Conservation (phyloP, 1,140 invertebrate genomes). For the Drosophila nigromelanica region DNA sequence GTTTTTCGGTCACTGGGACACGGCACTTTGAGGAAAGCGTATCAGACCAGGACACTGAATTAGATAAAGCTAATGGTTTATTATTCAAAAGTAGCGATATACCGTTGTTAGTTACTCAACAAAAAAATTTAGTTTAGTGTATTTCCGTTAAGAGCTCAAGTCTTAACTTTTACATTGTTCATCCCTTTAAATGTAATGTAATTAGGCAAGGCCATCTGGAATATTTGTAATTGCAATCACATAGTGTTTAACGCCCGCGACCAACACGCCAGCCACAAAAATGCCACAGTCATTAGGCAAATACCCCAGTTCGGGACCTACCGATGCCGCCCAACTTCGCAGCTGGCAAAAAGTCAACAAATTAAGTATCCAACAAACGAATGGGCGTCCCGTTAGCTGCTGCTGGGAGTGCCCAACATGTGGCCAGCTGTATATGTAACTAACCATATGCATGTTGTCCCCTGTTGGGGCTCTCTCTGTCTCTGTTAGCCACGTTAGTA, state of each 20-base stretch:
- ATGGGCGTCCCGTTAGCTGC: slow-evolving; percentile 13
- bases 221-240: slow-evolving; percentile 65
- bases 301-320: slow-evolving; percentile 15
- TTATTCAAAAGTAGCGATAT: not conserved
- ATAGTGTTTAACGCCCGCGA: slow-evolving; percentile 47
- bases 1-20: slow-evolving; percentile 50
- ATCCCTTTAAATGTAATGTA: not conserved
- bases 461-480: slow-evolving; percentile 27
- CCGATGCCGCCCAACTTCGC: slow-evolving; percentile 29
- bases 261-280: slow-evolving; percentile 42
- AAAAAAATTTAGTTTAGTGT: not conserved
- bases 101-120: not conserved
- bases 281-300: slow-evolving; percentile 69
- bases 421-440: slow-evolving; percentile 49
- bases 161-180: not conserved
- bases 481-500: slow-evolving; percentile 28
- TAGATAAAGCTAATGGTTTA: not conserved
- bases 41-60: not conserved
- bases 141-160: not conserved
- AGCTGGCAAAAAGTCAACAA: slow-evolving; percentile 48
- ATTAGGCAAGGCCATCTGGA: slow-evolving; percentile 23
- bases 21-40: slow-evolving; percentile 22
- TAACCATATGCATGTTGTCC: slow-evolving; percentile 76
- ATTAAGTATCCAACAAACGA: slow-evolving; percentile 44
- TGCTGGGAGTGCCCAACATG: slow-evolving; percentile 71